phyloP scores from a whole-genome alignment of 2,797 vertebrate species.

The Mus spretus region DNA sequence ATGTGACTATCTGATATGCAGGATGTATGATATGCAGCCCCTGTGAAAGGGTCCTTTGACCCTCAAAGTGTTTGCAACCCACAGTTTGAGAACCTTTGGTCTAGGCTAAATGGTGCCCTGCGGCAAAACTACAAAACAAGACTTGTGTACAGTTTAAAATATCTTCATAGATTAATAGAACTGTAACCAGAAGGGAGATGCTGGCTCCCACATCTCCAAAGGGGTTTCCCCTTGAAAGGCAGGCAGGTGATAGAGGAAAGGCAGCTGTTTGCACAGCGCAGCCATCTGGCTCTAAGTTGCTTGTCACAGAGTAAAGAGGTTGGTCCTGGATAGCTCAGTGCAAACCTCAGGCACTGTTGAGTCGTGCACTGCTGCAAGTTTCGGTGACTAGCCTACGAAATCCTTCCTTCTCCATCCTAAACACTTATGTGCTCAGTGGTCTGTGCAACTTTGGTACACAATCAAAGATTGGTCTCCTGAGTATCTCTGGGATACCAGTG shows the following conservation, averaged over 20 bases:
- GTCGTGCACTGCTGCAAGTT: not conserved
- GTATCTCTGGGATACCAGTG: not conserved
- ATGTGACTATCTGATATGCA: not conserved
- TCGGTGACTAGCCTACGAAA: not conserved
- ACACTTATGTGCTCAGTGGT: not conserved
- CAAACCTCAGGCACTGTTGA: conserved; percentile 27
- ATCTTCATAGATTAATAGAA: conserved; percentile 26
- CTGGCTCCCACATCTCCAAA: not conserved
- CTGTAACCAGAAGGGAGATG: conserved; percentile 3
- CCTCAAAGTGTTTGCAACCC: not conserved
- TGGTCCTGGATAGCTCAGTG: not conserved
- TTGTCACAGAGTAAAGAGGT: not conserved
- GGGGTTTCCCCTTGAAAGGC: not conserved
- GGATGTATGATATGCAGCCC: not conserved
- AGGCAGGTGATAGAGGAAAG: not conserved
- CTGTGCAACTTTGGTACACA: not conserved
- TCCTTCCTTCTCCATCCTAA: not conserved
- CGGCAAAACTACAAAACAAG: not conserved
- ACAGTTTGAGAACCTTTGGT: not conserved
- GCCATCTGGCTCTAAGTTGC: conserved; percentile 18
- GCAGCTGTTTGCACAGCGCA: not conserved
- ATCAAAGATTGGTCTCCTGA: not conserved
- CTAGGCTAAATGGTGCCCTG: not conserved
- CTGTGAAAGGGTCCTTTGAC: not conserved
- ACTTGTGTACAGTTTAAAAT: not conserved